phyloP scores from a whole-genome alignment of 2,113 vertebrate species.

The Tapirus terrestris region DNA sequence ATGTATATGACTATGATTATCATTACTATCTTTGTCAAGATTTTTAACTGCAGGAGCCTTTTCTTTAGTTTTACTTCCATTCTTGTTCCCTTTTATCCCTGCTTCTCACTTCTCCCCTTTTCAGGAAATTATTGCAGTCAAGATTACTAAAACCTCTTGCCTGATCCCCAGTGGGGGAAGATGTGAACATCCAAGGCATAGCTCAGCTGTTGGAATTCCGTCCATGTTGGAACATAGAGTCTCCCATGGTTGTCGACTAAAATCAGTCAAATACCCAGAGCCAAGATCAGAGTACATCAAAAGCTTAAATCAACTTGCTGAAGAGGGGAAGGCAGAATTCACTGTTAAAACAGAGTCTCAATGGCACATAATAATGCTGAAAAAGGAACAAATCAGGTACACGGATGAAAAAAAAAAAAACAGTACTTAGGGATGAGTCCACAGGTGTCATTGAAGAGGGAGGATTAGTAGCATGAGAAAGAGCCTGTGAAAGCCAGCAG shows the following conservation, averaged over 20 bases:
- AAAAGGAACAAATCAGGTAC: neutral
- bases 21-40: fast-evolving
- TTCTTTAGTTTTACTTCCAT: neutral
- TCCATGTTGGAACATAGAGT: fast-evolving
- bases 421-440: fast-evolving
- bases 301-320: neutral
- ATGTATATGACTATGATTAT: fast-evolving
- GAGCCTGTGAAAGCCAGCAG: fast-evolving
- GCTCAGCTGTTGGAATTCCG: neutral
- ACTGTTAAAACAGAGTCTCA: neutral
- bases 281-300: too few species aligned
- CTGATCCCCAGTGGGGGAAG: fast-evolving
- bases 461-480: neutral
- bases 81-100: neutral
- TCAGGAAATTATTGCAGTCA: neutral
- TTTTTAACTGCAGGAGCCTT: neutral
- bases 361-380: neutral
- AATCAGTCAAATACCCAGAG: neutral
- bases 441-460: neutral
- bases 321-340: neutral
- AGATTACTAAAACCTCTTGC: neutral
- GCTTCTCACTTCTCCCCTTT: neutral
- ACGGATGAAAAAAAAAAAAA: too few species aligned
- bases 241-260: fast-evolving
- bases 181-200: too few species aligned